Evolutionary conservation across 1,140 invertebrate genomes (phyloP).

Genomic region (Matsumurasca onukii): DNA sequence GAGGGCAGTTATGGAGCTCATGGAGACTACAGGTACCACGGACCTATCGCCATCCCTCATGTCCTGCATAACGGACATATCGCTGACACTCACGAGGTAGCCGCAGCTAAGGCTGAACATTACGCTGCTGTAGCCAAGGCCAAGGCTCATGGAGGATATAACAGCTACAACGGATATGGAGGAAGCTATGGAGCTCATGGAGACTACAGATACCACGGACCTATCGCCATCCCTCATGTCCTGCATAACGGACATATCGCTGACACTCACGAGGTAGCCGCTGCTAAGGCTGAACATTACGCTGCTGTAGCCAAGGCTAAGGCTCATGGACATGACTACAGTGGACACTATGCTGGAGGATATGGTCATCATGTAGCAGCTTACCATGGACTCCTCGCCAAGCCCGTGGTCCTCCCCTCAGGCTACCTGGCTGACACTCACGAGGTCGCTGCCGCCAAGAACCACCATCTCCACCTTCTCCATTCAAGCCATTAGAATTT

Average conservation of each 20-base stretch:
- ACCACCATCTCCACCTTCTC: constrained; percentile 32
- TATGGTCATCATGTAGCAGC: no score
- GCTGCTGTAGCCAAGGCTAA: constrained; percentile 18
- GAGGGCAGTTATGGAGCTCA: not conserved
- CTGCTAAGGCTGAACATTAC: constrained; percentile 38
- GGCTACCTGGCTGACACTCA: no score
- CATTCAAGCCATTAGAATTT: no score
- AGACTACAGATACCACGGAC: constrained; percentile 19
- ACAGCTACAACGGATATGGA: not conserved
- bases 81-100: constrained; percentile 32
- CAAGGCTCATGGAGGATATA: not conserved
- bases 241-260: constrained; percentile 27
- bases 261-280: constrained; percentile 36
- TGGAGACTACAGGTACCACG: not conserved
- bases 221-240: constrained; percentile 26
- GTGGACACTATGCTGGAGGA: no score
- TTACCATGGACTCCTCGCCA: no score
- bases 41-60: constrained; percentile 10
- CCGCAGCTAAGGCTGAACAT: constrained; percentile 38
- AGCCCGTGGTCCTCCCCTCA: no score
- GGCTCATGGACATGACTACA: not conserved
- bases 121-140: constrained; percentile 25
- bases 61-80: constrained; percentile 23
- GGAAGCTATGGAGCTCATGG: not conserved
- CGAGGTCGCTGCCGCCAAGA: constrained; percentile 40